A percentile compares a stretch with the other conserved stretches of the same genome.
Conservation (phyloP, 2,888 invertebrate genomes). For the Achlya flavicornis region DNA sequence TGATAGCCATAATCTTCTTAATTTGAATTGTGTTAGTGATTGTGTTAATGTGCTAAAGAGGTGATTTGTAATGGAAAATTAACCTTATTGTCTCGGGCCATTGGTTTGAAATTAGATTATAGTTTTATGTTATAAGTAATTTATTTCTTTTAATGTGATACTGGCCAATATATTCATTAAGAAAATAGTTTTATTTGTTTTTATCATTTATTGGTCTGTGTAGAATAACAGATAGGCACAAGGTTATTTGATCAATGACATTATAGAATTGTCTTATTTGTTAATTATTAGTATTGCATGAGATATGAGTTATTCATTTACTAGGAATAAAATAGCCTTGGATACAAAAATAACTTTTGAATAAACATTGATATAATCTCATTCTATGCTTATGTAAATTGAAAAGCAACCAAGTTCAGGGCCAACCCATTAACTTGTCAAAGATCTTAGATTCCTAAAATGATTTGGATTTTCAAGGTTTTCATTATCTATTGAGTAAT, state of each 20-base stretch:
- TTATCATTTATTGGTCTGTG: background rate
- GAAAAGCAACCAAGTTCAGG: background rate
- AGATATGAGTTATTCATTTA: background rate
- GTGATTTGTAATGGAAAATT: conserved; percentile 22
- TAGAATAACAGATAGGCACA: background rate
- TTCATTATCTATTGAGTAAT: no score
- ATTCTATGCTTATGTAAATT: background rate
- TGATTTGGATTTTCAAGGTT: no score
- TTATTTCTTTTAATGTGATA: background rate
- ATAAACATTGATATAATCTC: background rate
- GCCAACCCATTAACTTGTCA: background rate
- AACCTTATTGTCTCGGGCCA: conserved; percentile 19
- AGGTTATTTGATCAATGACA: background rate
- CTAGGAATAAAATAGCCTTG: background rate
- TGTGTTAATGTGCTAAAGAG: conserved; percentile 30
- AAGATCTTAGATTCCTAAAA: no score
- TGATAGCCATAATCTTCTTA: conserved; percentile 24
- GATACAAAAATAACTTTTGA: background rate
- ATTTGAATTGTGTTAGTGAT: conserved; percentile 27
- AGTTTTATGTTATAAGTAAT: conserved; percentile 15
- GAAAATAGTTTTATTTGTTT: background rate
- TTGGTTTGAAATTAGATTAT: conserved; percentile 24
- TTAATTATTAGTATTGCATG: background rate
- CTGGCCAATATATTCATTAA: background rate
- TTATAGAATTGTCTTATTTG: background rate